These are phyloP conservation scores for Metridium senile DNA, from an alignment of 92 coral and sea anemone species.

Conservation along the genomic window DNA sequence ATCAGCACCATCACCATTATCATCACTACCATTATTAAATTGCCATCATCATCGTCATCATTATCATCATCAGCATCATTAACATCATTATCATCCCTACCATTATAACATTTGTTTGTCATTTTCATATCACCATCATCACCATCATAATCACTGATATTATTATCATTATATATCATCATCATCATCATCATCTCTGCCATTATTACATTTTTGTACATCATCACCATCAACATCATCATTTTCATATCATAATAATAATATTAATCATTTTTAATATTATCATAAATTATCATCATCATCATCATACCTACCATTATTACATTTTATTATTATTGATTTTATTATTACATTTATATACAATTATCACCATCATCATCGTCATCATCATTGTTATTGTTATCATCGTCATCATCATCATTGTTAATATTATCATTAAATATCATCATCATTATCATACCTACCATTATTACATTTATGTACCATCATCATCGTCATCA, in stretches of 20 bases:
- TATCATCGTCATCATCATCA: not conserved
- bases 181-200: not conserved
- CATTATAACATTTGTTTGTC: no score
- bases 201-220: no score
- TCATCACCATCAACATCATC: not conserved
- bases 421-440: no score
- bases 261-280: not conserved
- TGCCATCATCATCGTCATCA: not conserved
- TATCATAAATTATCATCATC: not conserved
- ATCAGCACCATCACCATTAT: not conserved
- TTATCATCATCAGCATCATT: not conserved
- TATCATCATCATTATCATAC: not conserved
- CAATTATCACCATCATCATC: no score
- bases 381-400: not conserved
- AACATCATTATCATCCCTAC: constrained; percentile 2
- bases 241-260: no score
- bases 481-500: not conserved
- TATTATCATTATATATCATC: not conserved
- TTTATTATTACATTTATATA: no score
- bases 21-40: no score
- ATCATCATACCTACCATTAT: no score
- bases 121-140: not conserved
- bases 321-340: no score
- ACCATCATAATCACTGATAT: not conserved
- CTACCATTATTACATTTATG: not conserved